These are phyloP conservation scores for Macaria notata DNA, from an alignment of 2,888 invertebrate species.

Conservation along the genomic window DNA sequence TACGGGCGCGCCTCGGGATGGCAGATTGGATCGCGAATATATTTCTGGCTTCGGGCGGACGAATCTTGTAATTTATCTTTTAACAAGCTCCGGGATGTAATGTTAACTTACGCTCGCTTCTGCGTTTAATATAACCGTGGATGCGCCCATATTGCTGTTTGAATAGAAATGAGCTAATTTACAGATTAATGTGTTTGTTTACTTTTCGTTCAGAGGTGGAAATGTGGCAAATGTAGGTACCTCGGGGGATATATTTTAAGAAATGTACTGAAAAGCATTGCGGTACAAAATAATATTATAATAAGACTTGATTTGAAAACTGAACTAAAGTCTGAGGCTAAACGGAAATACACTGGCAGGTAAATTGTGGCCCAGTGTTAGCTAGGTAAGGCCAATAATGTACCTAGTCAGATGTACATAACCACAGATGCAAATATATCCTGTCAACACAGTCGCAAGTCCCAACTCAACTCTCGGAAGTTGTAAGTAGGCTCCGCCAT, in stretches of 20 bases:
- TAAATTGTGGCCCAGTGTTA: no score
- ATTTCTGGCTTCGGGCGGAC: conserved; percentile 50
- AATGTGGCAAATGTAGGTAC: background rate
- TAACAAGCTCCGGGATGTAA: conserved; percentile 63
- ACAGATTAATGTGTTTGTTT: conserved; percentile 15
- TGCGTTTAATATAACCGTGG: conserved; percentile 73
- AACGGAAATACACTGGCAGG: no score
- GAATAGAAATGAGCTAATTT: conserved; percentile 32
- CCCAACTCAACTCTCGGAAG: conserved; percentile 33
- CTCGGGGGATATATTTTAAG: no score
- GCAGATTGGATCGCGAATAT: conserved; percentile 65
- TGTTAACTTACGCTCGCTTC: conserved; percentile 73
- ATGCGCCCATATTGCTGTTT: conserved; percentile 41
- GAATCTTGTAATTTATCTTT: conserved; percentile 71
- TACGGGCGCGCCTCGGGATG: conserved; percentile 69
- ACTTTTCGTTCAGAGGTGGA: background rate
- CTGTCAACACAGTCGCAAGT: no score
- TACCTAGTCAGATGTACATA: no score
- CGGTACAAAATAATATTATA: no score
- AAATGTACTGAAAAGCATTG: no score
- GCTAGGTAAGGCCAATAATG: no score
- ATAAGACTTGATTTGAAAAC: no score
- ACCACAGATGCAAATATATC: no score
- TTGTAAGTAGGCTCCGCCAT: conserved; percentile 55
- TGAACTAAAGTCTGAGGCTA: no score